phyloP scores from a whole-genome alignment of 2,797 vertebrate genomes.

The Enteromius argenteus region DNA sequence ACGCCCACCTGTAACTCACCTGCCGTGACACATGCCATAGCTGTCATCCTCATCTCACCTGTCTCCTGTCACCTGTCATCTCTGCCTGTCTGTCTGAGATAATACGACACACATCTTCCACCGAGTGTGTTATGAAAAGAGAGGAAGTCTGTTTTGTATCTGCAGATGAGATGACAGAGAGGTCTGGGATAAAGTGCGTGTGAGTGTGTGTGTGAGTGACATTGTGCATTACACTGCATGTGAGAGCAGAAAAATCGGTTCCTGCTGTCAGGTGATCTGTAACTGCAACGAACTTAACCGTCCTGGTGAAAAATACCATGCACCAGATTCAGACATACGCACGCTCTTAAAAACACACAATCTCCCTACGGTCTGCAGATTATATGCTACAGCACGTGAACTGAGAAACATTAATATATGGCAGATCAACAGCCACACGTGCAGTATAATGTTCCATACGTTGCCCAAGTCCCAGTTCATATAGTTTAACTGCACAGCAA shows the following conservation, averaged over 20 bases:
- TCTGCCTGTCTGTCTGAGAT: constrained; percentile 28
- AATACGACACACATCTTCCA: constrained; percentile 17
- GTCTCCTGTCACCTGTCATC: constrained; percentile 48
- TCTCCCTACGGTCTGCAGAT: neutral
- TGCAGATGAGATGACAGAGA: constrained; percentile 24
- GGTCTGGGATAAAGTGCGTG: constrained; percentile 17
- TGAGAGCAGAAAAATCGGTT: constrained; percentile 36
- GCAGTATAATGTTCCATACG: neutral
- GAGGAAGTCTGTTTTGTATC: constrained; percentile 45
- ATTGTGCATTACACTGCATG: constrained; percentile 33
- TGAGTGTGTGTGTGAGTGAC: constrained; percentile 3
- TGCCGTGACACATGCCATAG: constrained; percentile 51
- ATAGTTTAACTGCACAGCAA: neutral
- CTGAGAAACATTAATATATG: neutral
- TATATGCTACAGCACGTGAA: neutral
- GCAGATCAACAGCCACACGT: neutral
- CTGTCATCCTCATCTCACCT: constrained; percentile 49
- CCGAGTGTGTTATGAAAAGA: constrained; percentile 24
- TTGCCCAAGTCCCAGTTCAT: neutral
- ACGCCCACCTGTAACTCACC: constrained; percentile 53
- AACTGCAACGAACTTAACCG: neutral
- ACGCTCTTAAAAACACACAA: neutral
- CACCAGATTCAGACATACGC: neutral
- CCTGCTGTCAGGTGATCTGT: constrained; percentile 43
- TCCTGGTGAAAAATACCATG: constrained; percentile 28